Evolutionary conservation across 1,140 invertebrate genomes (phyloP).

Genomic region (Maconellicoccus hirsutus): DNA sequence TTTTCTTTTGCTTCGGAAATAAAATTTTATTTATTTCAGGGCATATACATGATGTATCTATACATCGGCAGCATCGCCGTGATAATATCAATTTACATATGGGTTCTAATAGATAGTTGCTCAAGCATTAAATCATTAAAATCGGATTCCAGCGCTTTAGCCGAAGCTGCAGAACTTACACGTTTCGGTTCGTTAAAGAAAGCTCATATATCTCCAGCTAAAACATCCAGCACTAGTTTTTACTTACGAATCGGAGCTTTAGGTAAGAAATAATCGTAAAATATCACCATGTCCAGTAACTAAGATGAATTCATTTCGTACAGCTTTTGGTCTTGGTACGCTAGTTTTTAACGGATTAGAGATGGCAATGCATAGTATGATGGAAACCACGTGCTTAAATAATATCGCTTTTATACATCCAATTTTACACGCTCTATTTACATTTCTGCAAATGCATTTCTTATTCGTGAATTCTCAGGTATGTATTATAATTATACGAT

Average conservation of each 20-base stretch:
- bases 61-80: constrained; percentile 50
- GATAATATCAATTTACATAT: constrained; percentile 52
- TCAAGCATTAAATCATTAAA: constrained; percentile 34
- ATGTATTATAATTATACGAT: constrained; percentile 25
- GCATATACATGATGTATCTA: constrained; percentile 50
- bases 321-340: constrained; percentile 54
- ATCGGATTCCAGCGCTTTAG: constrained; percentile 32
- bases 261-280: constrained; percentile 36
- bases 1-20: not conserved
- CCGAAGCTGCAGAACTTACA: constrained; percentile 38
- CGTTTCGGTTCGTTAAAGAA: constrained; percentile 45
- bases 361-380: constrained; percentile 50
- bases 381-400: constrained; percentile 44
- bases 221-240: constrained; percentile 47
- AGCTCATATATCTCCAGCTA: constrained; percentile 43
- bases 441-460: constrained; percentile 57
- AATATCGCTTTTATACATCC: constrained; percentile 49
- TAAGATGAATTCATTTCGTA: constrained; percentile 25
- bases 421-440: constrained; percentile 53
- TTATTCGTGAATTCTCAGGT: constrained; percentile 58
- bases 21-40: constrained; percentile 36
- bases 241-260: constrained; percentile 54
- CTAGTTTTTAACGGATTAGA: constrained; percentile 53
- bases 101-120: constrained; percentile 47
- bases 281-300: not conserved